Conservation (phyloP, 2,888 invertebrate genomes). For the Nudaria mundana region DNA sequence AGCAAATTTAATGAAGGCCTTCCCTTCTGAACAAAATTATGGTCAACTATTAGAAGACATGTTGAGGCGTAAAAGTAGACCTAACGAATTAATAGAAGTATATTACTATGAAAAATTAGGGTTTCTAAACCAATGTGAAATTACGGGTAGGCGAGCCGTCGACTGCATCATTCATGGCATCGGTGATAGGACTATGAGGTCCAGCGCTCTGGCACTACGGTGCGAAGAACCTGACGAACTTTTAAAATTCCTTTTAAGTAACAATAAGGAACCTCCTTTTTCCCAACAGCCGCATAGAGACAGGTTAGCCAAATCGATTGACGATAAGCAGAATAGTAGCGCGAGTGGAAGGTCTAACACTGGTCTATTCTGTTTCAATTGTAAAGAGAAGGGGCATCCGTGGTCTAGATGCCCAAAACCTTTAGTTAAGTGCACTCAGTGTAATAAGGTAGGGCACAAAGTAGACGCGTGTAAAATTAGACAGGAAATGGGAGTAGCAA, state of each 20-base stretch:
- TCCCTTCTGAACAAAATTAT: slow-evolving; percentile 31
- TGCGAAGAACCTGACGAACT: slow-evolving; percentile 1
- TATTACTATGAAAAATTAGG: slow-evolving; percentile 7
- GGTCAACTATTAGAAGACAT: slow-evolving; percentile 22
- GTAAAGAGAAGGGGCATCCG: slow-evolving; percentile 10
- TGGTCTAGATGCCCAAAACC: slow-evolving; percentile 7
- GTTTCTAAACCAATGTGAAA: slow-evolving; percentile 1
- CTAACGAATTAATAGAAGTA: slow-evolving; percentile 2
- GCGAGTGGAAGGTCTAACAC: too few species aligned
- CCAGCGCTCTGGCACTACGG: not conserved
- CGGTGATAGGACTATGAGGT: slow-evolving; percentile 9
- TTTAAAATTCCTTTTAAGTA: slow-evolving; percentile 5
- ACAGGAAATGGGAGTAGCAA: not conserved
- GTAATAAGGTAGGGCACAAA: slow-evolving; percentile 3
- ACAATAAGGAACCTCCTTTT: not conserved
- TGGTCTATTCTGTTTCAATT: slow-evolving; percentile 7
- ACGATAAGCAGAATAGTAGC: too few species aligned
- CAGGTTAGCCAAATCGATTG: too few species aligned
- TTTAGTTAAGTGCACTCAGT: not conserved
- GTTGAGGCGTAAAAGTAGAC: slow-evolving; percentile 18
- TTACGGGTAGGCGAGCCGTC: slow-evolving; percentile 10
- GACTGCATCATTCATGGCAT: slow-evolving; percentile 19
- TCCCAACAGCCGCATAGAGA: too few species aligned
- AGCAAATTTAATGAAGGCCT: slow-evolving; percentile 21
- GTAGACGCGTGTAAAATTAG: not conserved